Evolutionary conservation across 37 sponge, comb jelly and placozoan genomes (phyloP).

Genomic region (Ianthella basta): DNA sequence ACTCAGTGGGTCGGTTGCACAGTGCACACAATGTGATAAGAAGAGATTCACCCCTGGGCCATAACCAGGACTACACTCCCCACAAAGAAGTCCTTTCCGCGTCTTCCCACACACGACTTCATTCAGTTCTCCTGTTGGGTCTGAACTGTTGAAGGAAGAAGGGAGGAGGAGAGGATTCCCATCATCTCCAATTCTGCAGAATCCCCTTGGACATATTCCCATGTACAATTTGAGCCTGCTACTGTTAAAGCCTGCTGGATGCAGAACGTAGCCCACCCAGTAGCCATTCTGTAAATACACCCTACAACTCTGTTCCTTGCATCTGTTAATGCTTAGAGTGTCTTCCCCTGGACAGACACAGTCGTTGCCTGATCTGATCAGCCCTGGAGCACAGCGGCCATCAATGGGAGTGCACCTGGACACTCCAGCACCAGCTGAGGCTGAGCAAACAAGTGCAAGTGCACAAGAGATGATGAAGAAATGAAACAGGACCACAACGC

Average conservation of each 20-base stretch:
- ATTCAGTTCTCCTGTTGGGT: background rate
- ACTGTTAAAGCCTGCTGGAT: background rate
- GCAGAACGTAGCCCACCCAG: background rate
- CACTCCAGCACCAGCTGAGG: no score
- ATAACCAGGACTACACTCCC: slow-evolving; percentile 2
- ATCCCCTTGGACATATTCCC: background rate
- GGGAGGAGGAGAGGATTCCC: background rate
- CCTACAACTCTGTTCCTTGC: no score
- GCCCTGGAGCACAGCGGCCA: no score
- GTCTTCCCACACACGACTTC: slow-evolving; percentile 21
- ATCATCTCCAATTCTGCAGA: background rate
- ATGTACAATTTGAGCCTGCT: background rate
- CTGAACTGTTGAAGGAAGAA: background rate
- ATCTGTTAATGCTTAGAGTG: no score
- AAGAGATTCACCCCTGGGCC: slow-evolving; percentile 26
- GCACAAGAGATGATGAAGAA: no score
- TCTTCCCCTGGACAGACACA: no score
- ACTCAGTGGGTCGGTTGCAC: slow-evolving; percentile 23
- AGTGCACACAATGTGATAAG: slow-evolving; percentile 19
- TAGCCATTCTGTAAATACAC: background rate
- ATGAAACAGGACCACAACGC: no score
- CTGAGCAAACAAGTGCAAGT: no score
- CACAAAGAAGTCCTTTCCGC: slow-evolving; percentile 5
- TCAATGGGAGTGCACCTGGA: no score
- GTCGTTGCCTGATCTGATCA: no score